Percentiles rank a stretch among this genome's conserved stretches.
phyloP scores from a whole-genome alignment of 23 tunicate species.

The Ascidia mentula region DNA sequence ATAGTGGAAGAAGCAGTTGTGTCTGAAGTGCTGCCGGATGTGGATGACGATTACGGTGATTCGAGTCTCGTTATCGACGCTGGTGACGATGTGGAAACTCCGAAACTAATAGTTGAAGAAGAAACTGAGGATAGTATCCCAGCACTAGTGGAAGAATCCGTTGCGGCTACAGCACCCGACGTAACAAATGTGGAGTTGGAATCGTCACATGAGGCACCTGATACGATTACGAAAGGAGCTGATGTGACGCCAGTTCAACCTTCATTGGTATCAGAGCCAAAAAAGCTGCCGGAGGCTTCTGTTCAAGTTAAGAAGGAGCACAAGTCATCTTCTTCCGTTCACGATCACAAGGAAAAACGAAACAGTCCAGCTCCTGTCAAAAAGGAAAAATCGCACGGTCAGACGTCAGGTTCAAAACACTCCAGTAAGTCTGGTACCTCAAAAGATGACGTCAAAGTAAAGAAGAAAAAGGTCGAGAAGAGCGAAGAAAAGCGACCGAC shows the following conservation, averaged over 20 bases:
- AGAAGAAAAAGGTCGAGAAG: background rate
- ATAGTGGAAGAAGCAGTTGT: background rate
- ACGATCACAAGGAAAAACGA: slow-evolving; percentile 19
- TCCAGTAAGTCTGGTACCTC: background rate
- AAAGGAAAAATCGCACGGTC: background rate
- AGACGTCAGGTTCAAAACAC: background rate
- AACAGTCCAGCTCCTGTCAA: background rate
- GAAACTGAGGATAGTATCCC: background rate
- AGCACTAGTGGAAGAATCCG: background rate
- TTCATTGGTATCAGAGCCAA: background rate
- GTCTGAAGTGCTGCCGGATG: background rate
- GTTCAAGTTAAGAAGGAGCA: background rate
- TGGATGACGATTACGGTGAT: background rate
- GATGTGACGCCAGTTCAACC: background rate
- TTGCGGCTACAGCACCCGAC: background rate
- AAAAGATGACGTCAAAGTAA: background rate
- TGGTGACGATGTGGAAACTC: background rate
- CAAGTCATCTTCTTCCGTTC: background rate
- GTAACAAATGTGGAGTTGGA: background rate
- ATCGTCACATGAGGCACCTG: background rate
- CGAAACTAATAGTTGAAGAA: background rate
- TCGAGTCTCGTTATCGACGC: background rate
- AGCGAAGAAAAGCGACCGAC: background rate
- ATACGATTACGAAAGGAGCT: too few species aligned
- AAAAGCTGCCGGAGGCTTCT: background rate